Evolutionary conservation across 2,888 invertebrate genomes (phyloP), one percentile per base, ranked within the genome.

Genomic region (Bellardia bayeri): DNA sequence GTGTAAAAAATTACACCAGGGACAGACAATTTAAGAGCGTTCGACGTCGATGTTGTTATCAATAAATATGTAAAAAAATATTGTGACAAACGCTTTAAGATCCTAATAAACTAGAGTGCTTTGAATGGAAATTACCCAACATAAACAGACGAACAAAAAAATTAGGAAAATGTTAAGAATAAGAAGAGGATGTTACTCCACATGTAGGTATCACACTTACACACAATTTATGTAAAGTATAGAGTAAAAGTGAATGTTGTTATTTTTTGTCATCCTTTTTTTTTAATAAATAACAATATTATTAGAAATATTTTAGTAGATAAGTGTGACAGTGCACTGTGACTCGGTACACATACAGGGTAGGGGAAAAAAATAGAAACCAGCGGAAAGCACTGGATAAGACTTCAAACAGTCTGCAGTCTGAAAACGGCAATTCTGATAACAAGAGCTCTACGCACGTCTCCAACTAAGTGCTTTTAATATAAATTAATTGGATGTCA

Each of bases 41-140:
- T 51, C 54, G 42, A 78, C 68, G 40, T 51, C 54, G 42, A 78
- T 68, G 40, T 72, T 68, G 56, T 68, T 82, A 64, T 79, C 87
- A 82, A 87, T 87, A 87, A 85, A 85, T 75, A 54, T 83, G 54
- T 58, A 40, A 33, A 56, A 80, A 63, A 74, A 74, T 64, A 79
- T 40, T 87, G 85, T 79, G 82, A 74, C 85, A 87, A 87, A 85
- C 85, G 58, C 79, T 87, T 87, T 82, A 82, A 87, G 85, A 85
- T 85, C 56, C 87, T 71, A 87, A 87, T 87, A 87, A 87, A 87
- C 30, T 87, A 75, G 87, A 87, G 87, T 87, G 87, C 82, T 82
- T 82, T 79, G 82, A 79, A 82, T 87, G 74, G 69, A 82, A 82
- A 85, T 85, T 79, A 82, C 82, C 85, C 84, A 64, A 3, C 49